Evolutionary conservation across 2,888 invertebrate genomes (phyloP).

Genomic region (Lasioglossum malachurum): DNA sequence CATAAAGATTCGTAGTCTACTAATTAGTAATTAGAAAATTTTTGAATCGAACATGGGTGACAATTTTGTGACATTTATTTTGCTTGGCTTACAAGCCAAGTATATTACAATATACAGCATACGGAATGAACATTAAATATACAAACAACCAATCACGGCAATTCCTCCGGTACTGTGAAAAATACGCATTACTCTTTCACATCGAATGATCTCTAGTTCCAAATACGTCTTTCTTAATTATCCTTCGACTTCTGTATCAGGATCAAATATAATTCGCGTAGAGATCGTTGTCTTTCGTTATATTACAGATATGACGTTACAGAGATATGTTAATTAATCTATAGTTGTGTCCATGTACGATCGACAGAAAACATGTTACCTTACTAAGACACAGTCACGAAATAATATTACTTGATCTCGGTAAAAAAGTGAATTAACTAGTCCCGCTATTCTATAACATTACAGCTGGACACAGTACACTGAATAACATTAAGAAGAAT

Average conservation of each 20-base stretch:
- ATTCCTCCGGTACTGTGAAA: background rate
- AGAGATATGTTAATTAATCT: slow-evolving; percentile 42
- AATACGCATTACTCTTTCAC: background rate
- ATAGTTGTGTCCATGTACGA: background rate
- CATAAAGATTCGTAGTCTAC: too few species aligned
- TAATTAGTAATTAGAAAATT: too few species aligned
- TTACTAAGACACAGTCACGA: background rate
- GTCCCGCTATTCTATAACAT: background rate
- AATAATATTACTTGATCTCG: slow-evolving; percentile 2
- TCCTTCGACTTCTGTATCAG: background rate
- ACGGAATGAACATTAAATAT: slow-evolving; percentile 35
- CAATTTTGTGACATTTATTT: slow-evolving; percentile 45
- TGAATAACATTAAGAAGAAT: slow-evolving; percentile 1
- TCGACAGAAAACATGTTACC: background rate
- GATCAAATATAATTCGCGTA: background rate
- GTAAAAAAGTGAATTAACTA: background rate
- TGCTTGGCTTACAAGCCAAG: background rate
- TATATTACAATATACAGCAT: slow-evolving; percentile 22
- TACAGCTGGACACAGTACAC: background rate
- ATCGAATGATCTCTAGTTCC: background rate
- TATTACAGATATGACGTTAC: slow-evolving; percentile 27
- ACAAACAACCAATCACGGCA: slow-evolving; percentile 1
- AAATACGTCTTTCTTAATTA: background rate
- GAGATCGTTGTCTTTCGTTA: slow-evolving; percentile 8
- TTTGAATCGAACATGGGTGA: background rate